Evolutionary conservation across 2,888 invertebrate genomes (phyloP), one percentile per base, ranked within the genome.

Genomic region (Nyleta sp.): DNA sequence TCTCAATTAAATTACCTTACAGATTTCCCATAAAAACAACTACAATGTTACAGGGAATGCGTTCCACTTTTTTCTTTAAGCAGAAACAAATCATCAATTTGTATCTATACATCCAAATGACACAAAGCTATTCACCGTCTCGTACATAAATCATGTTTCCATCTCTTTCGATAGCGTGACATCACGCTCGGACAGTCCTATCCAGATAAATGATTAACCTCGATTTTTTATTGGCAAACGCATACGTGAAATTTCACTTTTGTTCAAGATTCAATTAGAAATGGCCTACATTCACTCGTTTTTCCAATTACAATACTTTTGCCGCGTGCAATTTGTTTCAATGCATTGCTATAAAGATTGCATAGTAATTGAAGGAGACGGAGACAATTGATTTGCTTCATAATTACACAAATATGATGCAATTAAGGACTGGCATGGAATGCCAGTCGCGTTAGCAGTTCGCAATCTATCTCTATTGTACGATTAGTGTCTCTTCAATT

Each of bases 71-170:
- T 50, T 35, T 55, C 0, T 28, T 31, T 40, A 40, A 52, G 18
- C 18, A 20, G n/a, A 44, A 53, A 53, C 50, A 42, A 35, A 65
- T 42, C 18, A 57, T 40, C 48, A 68, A 40, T 67, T 48, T 53
- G 57, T 13, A 31, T 50, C 22, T 38, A 46, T 57, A 38, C 38
- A n/a, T 24, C 11, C n/a, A 31, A 52, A 42, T 28, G 42, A 53
- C 65, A 40, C 20, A 38, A 28, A 10, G 31, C 53, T 67, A 67
- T 67, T 28, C 40, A 57, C 48, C 17, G 15, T 68, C 35, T 48
- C 46, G 28, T 68, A 17, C 46, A 38, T 57, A 48, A 55, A 57
- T 48, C 28, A 52, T 52, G 15, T 52, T 38, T 20, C 60, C 20
- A 17, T 55, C 53, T 55, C 22, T 67, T 53, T 55, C 17, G 46